Evolutionary conservation across 2,113 vertebrate species (phyloP).

Genomic region (Sterrhoptilus dennistouni): DNA sequence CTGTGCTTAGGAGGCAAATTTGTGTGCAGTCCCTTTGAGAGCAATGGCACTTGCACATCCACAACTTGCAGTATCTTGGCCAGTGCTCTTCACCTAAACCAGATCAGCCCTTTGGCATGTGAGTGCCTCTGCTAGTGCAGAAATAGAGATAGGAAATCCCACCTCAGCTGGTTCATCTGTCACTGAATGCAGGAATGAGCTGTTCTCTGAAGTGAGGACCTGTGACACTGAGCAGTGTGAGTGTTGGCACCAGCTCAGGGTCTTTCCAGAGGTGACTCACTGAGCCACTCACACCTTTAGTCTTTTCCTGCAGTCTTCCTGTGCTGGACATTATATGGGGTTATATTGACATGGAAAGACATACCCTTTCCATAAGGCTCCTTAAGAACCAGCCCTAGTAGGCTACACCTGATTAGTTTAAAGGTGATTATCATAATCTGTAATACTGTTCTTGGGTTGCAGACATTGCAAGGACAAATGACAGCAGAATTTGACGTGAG

Average conservation of each 20-base stretch:
- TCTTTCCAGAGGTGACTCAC: background rate
- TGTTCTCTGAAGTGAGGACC: background rate
- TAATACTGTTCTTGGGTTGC: background rate
- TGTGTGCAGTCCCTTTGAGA: background rate
- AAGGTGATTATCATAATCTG: slow-evolving; percentile 34
- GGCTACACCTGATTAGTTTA: background rate
- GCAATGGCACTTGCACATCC: background rate
- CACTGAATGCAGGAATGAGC: background rate
- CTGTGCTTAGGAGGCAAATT: background rate
- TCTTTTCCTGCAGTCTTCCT: background rate
- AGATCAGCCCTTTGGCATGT: background rate
- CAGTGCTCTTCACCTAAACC: background rate
- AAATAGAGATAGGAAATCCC: background rate
- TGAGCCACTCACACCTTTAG: background rate
- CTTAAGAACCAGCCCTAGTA: background rate
- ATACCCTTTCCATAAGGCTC: background rate
- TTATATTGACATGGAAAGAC: background rate
- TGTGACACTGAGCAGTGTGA: background rate
- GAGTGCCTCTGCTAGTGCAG: background rate
- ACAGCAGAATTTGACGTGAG: background rate
- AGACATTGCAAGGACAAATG: background rate
- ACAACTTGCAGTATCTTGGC: background rate
- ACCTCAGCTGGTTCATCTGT: background rate
- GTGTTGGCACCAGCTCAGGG: background rate
- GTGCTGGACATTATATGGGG: background rate